Base-by-base conservation (phyloP, 1,140 invertebrate genomes). In the Tetragnatha versicolor region DNA sequence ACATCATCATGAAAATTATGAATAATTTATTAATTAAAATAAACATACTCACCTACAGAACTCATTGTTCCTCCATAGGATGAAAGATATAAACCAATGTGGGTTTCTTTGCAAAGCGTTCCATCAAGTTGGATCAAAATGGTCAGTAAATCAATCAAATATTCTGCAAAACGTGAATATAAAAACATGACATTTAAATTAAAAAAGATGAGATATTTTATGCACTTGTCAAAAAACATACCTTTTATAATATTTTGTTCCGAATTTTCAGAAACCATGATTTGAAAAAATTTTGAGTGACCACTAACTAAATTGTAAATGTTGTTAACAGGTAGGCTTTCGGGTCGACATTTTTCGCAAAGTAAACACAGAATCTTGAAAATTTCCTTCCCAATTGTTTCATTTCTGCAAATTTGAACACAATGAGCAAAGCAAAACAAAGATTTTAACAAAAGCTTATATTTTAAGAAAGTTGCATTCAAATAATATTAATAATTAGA, bases 51-150 rank as follows among this genome's bases (percentile, higher is more conserved):
- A 68, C 76, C 76, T 31, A 60, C 35, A 47, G 22, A 14, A 68
- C 5, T 14, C 65, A 79, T 45, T 17, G 76, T 69, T 49, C 37
- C 76, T 5, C 42, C 20, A 39, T 79, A 79, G 47, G 76, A 47
- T 17, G 35, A 39, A 20, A 79, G 53, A 61, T 60, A 47, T 0
- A 79, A 7, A 12, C 65, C 51, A 27, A 79, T 42, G 49, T 79
- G 76, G 27, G 69, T 58, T 47, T 69, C 51, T 27, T 79, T 79
- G 29, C 76, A 79, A 2, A 79, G 53, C 9, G 31, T 35, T n/a
- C 14, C 17, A 68, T 79, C 68, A 25, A 69, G 14, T 51, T 39
- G 72, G 27, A 58, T 47, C 3, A 72, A 33, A 73, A 39, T 49
- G n/a, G 25, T 63, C 7, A 72, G 60, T 20, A 79, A 27, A 35